These are phyloP conservation scores for Melanostigma gelatinosum DNA, from an alignment of 2,113 vertebrate genomes.

Conservation along the genomic window DNA sequence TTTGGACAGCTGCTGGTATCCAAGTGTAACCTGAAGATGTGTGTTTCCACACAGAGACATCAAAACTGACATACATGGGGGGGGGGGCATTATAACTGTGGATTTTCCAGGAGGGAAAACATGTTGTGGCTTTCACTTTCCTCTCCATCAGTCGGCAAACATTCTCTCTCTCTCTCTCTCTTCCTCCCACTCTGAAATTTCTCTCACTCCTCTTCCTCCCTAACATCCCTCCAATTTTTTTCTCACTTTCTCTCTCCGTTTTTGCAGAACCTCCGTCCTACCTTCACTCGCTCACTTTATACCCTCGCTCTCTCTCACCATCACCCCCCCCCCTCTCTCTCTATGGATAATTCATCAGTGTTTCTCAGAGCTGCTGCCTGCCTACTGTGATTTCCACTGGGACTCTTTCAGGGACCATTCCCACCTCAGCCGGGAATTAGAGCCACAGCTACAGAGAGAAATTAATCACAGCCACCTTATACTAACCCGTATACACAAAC, in stretches of 20 bases:
- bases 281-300: conserved; percentile 22
- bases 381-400: conserved; percentile 84
- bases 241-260: neutral
- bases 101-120: conserved; percentile 36
- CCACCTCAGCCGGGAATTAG: conserved; percentile 79
- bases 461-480: conserved; percentile 81
- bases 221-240: neutral
- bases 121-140: conserved; percentile 30
- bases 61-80: conserved; percentile 13
- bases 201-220: conserved; percentile 4
- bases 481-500: conserved; percentile 42
- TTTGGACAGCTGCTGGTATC: neutral
- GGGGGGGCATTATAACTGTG: neutral
- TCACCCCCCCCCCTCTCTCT: conserved; percentile 8
- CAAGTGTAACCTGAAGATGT: conserved; percentile 10
- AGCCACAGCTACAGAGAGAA: conserved; percentile 72
- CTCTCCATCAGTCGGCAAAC: conserved; percentile 24
- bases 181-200: neutral
- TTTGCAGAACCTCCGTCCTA: conserved; percentile 18
- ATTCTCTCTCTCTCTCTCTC: conserved; percentile 1
- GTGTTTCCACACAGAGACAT: conserved; percentile 3
- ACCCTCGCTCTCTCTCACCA: neutral
- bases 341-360: conserved; percentile 81
- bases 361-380: conserved; percentile 74
- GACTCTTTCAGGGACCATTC: conserved; percentile 79